Base-by-base conservation (phyloP, 2,797 vertebrate genomes). In the Vespertilio murinus region DNA sequence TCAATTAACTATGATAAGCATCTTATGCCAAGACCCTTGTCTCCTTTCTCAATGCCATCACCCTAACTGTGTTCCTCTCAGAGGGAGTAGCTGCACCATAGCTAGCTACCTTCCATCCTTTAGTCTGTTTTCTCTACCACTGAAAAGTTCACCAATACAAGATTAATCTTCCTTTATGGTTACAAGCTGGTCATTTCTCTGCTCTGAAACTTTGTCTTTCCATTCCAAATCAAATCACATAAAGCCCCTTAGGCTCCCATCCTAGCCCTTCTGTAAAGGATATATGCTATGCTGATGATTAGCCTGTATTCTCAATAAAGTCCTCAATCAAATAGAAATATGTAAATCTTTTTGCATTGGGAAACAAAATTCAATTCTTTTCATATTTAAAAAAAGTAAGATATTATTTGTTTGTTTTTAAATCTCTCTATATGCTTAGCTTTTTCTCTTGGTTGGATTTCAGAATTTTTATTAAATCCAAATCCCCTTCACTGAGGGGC, bases 241-340 rank as follows among this genome's bases (percentile, higher is more conserved):
- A 35, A 5, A 92, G 23, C 22, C 13, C 30, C 3, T 8, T 3
- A 30, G 30, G 71, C 23, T 84, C 11, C 4, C 56, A 25, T 52
- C 28, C 4, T 2, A 75, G 28, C 35, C 56, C 28, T 74, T 65
- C 45, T 79, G 3, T 11, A 38, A 23, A 59, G 56, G 56, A 59
- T 47, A 77, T 87, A 40, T 91, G 20, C 6, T 91, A 30, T 89
- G 17, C 4, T 90, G 11, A 40, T 69, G 38, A 61, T 90, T 73
- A 64, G 16, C 5, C 73, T 78, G 30, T 89, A 91, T 69, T 84
- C n/a, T 16, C 54, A 78, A 59, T 4, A 59, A 38, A 77, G 6
- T 49, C 42, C 11, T 91, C 25, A 56, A 23, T 73, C 4, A 73
- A 45, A 71, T 93, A 85, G n/a, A 8, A 85, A 74, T 70, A 0